A percentile compares a stretch with the other conserved stretches of the same genome.
These are phyloP conservation scores for Pogonophryne albipinna DNA, from an alignment of 2,797 vertebrate species.

Conservation along the genomic window DNA sequence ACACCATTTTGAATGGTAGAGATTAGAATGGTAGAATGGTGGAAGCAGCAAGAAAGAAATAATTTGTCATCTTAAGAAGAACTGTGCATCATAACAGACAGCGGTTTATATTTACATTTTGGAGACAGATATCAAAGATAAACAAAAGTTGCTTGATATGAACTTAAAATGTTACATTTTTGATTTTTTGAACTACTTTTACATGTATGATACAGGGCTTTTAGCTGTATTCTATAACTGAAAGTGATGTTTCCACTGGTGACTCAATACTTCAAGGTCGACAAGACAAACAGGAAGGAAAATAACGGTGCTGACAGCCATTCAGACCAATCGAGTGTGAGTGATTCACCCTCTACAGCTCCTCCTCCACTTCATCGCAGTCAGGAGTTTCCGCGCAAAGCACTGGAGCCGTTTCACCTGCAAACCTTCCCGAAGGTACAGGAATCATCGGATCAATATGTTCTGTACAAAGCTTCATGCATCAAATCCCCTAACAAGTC, in stretches of 20 bases:
- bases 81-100: background rate
- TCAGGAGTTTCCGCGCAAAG: slow-evolving; percentile 80
- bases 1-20: background rate
- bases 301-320: slow-evolving; percentile 80
- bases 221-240: background rate
- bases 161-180: too few relatives aligned
- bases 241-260: slow-evolving; percentile 37
- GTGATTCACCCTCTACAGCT: slow-evolving; percentile 76
- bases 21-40: too few relatives aligned
- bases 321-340: slow-evolving; percentile 79
- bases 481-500: background rate
- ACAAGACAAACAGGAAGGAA: slow-evolving; percentile 81
- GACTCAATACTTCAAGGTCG: slow-evolving; percentile 69
- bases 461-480: slow-evolving; percentile 16
- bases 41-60: background rate
- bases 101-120: background rate
- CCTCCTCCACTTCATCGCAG: slow-evolving; percentile 74
- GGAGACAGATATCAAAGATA: background rate
- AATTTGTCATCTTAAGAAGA: background rate
- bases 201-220: background rate
- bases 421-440: slow-evolving; percentile 86
- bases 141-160: background rate
- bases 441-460: slow-evolving; percentile 27
- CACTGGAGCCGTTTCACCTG: slow-evolving; percentile 83
- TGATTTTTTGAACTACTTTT: background rate